Percentiles rank a stretch among this genome's conserved stretches.
Conservation (phyloP, 2,113 vertebrate genomes). For the Ia io region DNA sequence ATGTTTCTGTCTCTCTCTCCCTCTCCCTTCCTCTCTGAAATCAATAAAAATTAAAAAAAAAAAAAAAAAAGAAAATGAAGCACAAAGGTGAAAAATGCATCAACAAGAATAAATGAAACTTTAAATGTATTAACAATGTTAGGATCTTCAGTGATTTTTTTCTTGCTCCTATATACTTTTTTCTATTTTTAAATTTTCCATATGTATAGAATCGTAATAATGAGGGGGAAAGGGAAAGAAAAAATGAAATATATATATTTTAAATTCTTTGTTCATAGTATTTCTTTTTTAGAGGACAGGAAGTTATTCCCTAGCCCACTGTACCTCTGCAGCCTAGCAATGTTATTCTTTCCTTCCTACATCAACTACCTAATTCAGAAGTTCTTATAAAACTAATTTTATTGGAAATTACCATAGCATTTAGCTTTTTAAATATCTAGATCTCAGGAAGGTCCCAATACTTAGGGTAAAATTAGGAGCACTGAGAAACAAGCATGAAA, state of each 20-base stretch:
- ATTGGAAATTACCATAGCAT: neutral
- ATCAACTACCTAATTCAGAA: neutral
- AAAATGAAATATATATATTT: neutral
- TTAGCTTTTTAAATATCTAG: neutral
- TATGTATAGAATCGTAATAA: neutral
- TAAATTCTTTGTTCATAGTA: neutral
- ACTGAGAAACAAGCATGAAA: neutral
- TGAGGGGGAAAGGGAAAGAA: neutral
- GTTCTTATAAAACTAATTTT: neutral
- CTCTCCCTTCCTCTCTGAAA: no score
- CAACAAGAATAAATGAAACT: neutral
- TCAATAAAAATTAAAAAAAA: no score
- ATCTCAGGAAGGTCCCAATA: neutral
- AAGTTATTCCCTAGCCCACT: neutral
- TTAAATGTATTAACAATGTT: neutral
- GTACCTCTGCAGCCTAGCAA: neutral
- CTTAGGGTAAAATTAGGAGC: neutral
- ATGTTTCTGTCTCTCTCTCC: no score
- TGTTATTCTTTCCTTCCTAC: neutral
- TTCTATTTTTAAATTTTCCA: neutral
- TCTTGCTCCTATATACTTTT: neutral
- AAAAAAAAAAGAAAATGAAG: neutral
- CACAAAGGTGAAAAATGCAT: neutral
- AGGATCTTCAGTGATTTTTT: neutral
- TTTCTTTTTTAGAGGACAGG: neutral